Conservation (phyloP, 2,113 vertebrate genomes). For the Daphoenositta chrysoptera region DNA sequence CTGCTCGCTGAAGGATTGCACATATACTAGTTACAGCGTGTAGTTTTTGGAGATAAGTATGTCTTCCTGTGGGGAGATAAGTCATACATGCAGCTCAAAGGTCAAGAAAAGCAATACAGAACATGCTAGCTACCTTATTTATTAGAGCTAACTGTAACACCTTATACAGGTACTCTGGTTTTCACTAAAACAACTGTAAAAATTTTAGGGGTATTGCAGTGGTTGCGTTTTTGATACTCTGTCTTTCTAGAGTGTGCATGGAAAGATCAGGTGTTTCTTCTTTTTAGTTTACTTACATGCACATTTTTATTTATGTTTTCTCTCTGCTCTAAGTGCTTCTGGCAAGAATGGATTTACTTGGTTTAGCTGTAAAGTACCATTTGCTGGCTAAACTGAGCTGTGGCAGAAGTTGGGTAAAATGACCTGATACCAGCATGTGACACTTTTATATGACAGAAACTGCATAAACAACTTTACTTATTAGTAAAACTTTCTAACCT, state of each 20-base stretch:
- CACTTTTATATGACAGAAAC: neutral
- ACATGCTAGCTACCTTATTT: neutral
- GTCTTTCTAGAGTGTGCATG: accelerated
- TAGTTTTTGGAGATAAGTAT: neutral
- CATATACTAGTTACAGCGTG: neutral
- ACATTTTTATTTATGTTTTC: neutral
- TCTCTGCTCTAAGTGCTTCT: neutral
- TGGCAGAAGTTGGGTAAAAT: neutral
- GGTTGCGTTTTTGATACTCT: neutral
- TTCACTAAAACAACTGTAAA: neutral
- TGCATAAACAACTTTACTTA: neutral
- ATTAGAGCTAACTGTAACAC: neutral
- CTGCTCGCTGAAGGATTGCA: neutral
- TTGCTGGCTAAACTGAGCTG: neutral
- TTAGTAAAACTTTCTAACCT: neutral
- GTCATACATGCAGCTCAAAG: neutral
- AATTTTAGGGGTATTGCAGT: neutral
- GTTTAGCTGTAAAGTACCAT: neutral
- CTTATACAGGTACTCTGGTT: neutral
- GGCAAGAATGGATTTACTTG: neutral
- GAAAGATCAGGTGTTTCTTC: neutral
- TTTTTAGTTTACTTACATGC: neutral
- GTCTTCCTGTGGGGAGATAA: neutral
- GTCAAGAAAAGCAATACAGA: neutral
- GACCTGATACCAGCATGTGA: accelerated